Evolutionary conservation across 2,113 vertebrate genomes (phyloP).

Genomic region (Lophius piscatorius): DNA sequence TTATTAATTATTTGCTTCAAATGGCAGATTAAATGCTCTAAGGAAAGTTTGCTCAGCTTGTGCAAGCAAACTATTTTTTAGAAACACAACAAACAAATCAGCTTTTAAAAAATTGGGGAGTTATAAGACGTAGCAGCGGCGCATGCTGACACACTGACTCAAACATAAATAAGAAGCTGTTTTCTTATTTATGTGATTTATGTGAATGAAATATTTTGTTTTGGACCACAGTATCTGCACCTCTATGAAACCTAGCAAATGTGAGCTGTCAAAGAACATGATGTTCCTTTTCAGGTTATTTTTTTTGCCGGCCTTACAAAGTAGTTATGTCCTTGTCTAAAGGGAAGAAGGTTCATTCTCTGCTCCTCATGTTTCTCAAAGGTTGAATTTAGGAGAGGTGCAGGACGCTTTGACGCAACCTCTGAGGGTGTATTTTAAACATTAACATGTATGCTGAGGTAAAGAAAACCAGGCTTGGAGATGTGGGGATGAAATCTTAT

Average conservation of each 20-base stretch:
- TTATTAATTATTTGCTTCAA: conserved; percentile 17
- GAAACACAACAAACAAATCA: neutral
- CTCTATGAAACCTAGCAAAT: neutral
- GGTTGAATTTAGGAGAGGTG: no score
- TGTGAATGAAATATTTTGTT: conserved; percentile 22
- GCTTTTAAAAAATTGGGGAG: neutral
- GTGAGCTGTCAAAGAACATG: neutral
- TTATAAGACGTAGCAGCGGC: neutral
- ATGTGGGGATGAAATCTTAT: conserved; percentile 20
- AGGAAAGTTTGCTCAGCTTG: neutral
- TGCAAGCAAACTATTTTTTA: neutral
- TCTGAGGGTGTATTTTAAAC: no score
- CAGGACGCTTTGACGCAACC: no score
- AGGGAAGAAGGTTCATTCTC: neutral
- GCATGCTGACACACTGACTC: neutral
- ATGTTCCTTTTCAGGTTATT: neutral
- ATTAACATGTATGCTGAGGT: neutral
- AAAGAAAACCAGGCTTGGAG: neutral
- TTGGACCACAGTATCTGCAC: conserved; percentile 21
- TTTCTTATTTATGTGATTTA: conserved; percentile 17
- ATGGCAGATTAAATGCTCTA: neutral
- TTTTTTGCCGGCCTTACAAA: conserved; percentile 4
- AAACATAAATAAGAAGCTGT: conserved; percentile 22
- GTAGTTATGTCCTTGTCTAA: neutral
- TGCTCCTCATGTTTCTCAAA: neutral